A percentile compares a stretch with the other conserved stretches of the same genome.
phyloP scores from a whole-genome alignment of 2,797 vertebrate species.

The Mycteria americana region DNA sequence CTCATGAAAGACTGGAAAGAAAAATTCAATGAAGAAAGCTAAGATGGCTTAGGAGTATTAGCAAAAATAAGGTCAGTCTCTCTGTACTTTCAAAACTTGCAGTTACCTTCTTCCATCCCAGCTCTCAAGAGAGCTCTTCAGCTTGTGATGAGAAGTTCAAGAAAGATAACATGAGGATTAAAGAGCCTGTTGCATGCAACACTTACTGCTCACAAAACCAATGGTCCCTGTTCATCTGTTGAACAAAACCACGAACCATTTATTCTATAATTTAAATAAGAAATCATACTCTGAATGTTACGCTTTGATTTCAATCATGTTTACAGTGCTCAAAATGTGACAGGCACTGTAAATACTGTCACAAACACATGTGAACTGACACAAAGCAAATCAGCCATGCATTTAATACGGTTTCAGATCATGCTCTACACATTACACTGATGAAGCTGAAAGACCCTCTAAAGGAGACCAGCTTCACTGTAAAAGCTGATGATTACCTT shows the following conservation, averaged over 20 bases:
- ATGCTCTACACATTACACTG: not conserved
- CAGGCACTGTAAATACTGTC: not conserved
- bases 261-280: not conserved
- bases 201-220: not conserved
- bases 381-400: not conserved
- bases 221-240: not conserved
- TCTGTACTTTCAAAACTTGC: not conserved
- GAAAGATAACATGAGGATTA: not conserved
- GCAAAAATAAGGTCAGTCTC: not conserved
- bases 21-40: not conserved
- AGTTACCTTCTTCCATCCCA: not conserved
- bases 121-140: not conserved
- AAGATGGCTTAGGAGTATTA: not conserved
- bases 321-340: not conserved
- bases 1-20: not conserved
- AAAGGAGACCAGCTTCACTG: not conserved
- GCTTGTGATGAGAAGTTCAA: not conserved
- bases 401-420: not conserved
- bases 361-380: not conserved
- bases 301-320: not conserved
- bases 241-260: not conserved
- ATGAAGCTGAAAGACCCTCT: not conserved
- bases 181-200: not conserved
- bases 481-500: not conserved
- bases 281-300: not conserved